Evolutionary conservation across 2,888 invertebrate species (phyloP).

Genomic region (Hyalella azteca): DNA sequence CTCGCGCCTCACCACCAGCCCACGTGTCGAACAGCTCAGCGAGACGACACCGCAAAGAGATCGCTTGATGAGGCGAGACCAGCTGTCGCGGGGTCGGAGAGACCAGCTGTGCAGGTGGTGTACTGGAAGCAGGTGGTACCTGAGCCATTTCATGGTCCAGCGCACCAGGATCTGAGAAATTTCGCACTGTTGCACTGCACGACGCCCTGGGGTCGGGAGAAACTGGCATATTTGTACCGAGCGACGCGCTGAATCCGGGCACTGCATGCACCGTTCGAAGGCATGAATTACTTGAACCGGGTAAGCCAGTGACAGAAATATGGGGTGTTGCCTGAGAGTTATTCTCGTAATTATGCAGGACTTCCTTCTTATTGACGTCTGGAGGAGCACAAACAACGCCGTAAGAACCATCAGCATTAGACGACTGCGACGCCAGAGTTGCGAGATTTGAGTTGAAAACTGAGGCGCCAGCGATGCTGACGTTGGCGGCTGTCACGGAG

Average conservation of each 20-base stretch:
- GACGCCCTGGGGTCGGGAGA: too few species aligned
- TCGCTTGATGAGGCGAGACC: slow-evolving; percentile 50
- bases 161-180: too few species aligned
- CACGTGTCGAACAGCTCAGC: slow-evolving; percentile 46
- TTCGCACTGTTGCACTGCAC: too few species aligned
- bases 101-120: background rate
- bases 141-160: too few species aligned
- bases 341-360: background rate
- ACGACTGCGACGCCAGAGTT: background rate
- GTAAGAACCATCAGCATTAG: background rate
- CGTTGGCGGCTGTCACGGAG: background rate
- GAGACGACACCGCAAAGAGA: slow-evolving; percentile 46
- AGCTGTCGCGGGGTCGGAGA: slow-evolving; percentile 35
- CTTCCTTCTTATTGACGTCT: slow-evolving; percentile 6
- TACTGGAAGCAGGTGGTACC: background rate
- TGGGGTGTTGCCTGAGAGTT: background rate
- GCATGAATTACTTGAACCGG: background rate
- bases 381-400: background rate
- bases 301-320: background rate
- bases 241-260: too few species aligned
- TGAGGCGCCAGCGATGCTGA: background rate
- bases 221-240: too few species aligned
- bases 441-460: background rate
- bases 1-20: slow-evolving; percentile 40
- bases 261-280: too few species aligned